phyloP scores from a whole-genome alignment of 1,140 invertebrate species.

The Prorops nasuta region DNA sequence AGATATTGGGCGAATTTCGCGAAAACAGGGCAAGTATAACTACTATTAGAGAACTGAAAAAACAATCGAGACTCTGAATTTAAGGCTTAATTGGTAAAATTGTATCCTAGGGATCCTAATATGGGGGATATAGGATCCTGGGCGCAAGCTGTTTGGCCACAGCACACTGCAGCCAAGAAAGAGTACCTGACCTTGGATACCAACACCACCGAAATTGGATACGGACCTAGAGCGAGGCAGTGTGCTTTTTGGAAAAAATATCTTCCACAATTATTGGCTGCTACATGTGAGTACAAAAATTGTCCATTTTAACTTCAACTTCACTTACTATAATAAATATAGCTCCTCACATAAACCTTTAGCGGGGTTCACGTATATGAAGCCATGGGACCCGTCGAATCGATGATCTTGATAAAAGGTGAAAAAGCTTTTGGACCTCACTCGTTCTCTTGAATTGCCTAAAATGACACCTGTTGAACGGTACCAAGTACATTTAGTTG shows the following conservation, averaged over 20 bases:
- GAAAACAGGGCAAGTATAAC: conserved; percentile 84
- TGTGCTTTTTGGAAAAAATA: conserved; percentile 97
- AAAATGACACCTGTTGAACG: conserved; percentile 51
- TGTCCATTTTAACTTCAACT: too few species aligned
- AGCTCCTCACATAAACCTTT: not conserved
- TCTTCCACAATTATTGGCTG: conserved; percentile 80
- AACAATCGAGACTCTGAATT: too few species aligned
- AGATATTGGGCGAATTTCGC: conserved; percentile 95
- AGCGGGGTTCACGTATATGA: too few species aligned
- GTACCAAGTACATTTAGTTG: conserved; percentile 44
- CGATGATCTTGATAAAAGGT: conserved; percentile 33
- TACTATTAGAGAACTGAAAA: too few species aligned
- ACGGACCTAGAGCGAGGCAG: conserved; percentile 82
- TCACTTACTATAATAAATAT: not conserved
- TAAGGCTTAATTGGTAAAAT: too few species aligned
- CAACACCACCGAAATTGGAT: conserved; percentile 77
- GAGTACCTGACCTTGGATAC: conserved; percentile 84
- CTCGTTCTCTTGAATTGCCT: conserved; percentile 39
- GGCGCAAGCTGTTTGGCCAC: conserved; percentile 79
- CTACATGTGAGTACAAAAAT: conserved; percentile 62
- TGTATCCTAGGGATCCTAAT: conserved; percentile 62
- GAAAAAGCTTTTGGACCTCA: too few species aligned
- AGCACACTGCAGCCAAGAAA: conserved; percentile 76
- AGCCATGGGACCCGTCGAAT: conserved; percentile 32
- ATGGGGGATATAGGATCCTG: conserved; percentile 64